Conservation (phyloP, 2,113 vertebrate genomes). For the Leptocoma aspasia region DNA sequence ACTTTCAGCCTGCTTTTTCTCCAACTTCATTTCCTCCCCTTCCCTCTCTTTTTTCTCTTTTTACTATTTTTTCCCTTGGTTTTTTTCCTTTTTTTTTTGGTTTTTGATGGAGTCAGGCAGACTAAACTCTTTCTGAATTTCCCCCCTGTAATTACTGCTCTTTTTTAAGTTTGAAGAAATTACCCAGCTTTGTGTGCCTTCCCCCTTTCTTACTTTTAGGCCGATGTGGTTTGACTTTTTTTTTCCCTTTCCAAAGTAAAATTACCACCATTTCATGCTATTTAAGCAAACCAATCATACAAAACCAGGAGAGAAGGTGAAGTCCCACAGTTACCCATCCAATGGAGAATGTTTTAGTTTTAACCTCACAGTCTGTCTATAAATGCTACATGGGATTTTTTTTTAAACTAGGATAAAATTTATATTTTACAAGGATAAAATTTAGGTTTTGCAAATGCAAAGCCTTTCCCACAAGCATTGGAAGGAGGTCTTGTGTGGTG, state of each 20-base stretch:
- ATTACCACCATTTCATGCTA: neutral
- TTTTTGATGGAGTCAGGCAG: neutral
- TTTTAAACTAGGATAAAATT: neutral
- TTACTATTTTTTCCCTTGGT: neutral
- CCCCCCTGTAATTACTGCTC: constrained; percentile 52
- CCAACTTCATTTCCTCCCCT: neutral
- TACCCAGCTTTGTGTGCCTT: neutral
- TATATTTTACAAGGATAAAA: neutral
- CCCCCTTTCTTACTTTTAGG: neutral
- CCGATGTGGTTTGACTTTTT: neutral
- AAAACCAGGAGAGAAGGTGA: neutral
- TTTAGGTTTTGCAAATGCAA: neutral
- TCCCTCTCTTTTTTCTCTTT: neutral
- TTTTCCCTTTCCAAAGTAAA: neutral
- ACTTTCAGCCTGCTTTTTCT: constrained; percentile 56
- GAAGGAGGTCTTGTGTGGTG: neutral
- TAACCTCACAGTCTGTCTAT: neutral
- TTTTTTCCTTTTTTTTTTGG: neutral
- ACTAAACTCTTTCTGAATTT: constrained; percentile 10
- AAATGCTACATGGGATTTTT: neutral
- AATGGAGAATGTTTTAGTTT: neutral
- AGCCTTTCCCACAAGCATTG: fast-evolving
- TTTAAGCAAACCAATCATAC: neutral
- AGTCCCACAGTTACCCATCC: neutral
- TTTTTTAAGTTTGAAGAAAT: constrained; percentile 41